Conservation (phyloP, 1,140 invertebrate genomes). For the Lepidostoma basale region DNA sequence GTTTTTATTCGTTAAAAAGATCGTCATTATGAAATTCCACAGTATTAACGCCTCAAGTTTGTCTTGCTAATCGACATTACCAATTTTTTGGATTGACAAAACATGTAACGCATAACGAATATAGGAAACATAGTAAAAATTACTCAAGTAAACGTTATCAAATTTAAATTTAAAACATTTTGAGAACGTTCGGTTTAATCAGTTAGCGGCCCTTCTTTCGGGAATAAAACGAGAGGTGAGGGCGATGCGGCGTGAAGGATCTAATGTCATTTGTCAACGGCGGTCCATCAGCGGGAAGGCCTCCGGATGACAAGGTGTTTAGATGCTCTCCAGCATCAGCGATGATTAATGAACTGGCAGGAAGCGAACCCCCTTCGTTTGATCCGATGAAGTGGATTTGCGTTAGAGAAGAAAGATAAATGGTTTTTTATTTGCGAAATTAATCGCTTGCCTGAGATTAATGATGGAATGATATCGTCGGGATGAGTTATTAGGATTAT, state of each 20-base stretch:
- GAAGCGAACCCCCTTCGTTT: constrained; percentile 1
- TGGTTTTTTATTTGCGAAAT: constrained; percentile 23
- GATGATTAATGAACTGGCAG: constrained; percentile 35
- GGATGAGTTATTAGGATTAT: constrained; percentile 11
- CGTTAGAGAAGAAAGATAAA: constrained; percentile 19
- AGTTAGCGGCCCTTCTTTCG: too few relatives aligned
- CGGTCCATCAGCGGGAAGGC: constrained; percentile 40
- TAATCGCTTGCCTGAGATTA: constrained; percentile 19
- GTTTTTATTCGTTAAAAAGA: too few relatives aligned
- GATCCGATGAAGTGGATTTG: constrained; percentile 26
- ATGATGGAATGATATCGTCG: neutral
- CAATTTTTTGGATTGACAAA: too few relatives aligned
- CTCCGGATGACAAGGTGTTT: constrained; percentile 43
- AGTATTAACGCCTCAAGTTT: too few relatives aligned
- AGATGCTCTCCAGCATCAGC: constrained; percentile 22
- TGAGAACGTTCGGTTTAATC: too few relatives aligned
- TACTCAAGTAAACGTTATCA: too few relatives aligned
- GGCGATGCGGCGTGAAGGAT: constrained; percentile 32
- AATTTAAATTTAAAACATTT: too few relatives aligned
- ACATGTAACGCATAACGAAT: too few relatives aligned
- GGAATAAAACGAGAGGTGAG: neutral
- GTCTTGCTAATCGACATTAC: too few relatives aligned
- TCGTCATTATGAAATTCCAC: too few relatives aligned
- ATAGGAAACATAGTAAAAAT: too few relatives aligned
- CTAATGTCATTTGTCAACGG: constrained; percentile 44